A percentile compares a stretch with the other conserved stretches of the same genome.
These are phyloP conservation scores for Muscicapa adusta DNA, from an alignment of 2,113 vertebrate genomes.

Conservation along the genomic window DNA sequence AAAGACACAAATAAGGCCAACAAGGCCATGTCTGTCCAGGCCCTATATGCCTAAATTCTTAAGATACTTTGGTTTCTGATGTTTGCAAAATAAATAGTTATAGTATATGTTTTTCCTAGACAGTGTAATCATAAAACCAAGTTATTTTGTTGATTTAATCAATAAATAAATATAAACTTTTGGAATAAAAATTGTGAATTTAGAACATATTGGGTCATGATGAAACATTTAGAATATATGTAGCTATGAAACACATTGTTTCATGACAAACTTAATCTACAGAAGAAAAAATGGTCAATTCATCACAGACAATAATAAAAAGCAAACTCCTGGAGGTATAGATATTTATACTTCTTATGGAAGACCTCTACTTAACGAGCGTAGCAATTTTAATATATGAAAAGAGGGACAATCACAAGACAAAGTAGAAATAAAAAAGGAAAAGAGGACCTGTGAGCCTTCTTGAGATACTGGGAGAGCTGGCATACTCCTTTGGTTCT, in stretches of 20 bases:
- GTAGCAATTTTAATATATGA: background rate
- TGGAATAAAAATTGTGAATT: background rate
- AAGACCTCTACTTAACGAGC: background rate
- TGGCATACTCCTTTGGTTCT: background rate
- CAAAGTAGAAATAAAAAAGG: background rate
- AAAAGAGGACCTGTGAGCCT: background rate
- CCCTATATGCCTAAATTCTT: background rate
- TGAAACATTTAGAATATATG: background rate
- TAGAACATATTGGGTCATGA: rapidly evolving
- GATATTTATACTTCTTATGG: background rate
- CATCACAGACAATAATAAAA: background rate
- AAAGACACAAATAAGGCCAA: background rate
- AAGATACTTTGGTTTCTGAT: background rate
- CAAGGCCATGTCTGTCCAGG: background rate
- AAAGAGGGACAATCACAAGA: background rate
- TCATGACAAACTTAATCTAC: background rate
- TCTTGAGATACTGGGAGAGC: background rate
- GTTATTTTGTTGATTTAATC: background rate
- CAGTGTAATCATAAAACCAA: background rate
- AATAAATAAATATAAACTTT: background rate
- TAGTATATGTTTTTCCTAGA: background rate
- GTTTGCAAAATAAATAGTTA: background rate
- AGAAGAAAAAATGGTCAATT: background rate
- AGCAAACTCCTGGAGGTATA: background rate
- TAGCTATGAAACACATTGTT: background rate